Evolutionary conservation across 2,888 invertebrate species (phyloP).

Genomic region (Anthophora plumipes): DNA sequence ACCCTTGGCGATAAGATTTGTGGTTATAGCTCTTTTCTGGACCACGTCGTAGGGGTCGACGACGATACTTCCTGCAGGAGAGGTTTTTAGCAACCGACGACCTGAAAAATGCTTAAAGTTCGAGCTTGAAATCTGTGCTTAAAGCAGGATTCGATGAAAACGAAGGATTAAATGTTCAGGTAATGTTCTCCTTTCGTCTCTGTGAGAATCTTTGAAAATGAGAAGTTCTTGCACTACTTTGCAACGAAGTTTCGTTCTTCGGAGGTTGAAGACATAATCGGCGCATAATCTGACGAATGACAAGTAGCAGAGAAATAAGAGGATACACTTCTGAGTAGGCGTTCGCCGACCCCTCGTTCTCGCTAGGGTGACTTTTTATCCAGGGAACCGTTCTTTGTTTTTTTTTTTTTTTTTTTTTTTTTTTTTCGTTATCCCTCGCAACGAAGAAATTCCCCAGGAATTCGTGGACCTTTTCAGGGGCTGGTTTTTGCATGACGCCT

Average conservation of each 20-base stretch:
- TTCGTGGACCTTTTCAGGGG: constrained; percentile 79
- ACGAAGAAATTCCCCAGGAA: constrained; percentile 76
- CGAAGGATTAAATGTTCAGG: neutral
- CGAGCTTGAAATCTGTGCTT: constrained; percentile 7
- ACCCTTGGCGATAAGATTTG: constrained; percentile 79
- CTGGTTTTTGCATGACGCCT: constrained; percentile 79
- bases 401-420: too few relatives aligned
- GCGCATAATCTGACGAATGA: constrained; percentile 39
- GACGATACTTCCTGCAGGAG: constrained; percentile 56
- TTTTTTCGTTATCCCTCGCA: too few relatives aligned
- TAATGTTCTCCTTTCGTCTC: neutral
- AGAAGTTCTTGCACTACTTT: neutral
- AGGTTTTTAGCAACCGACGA: constrained; percentile 34
- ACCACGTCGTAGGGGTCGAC: constrained; percentile 66
- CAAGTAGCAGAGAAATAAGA: constrained; percentile 23
- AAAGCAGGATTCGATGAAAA: neutral
- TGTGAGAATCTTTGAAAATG: neutral
- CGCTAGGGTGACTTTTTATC: constrained; percentile 71
- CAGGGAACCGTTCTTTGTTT: constrained; percentile 62
- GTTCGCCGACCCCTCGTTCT: constrained; percentile 63
- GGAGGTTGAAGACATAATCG: neutral
- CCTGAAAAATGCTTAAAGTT: constrained; percentile 30
- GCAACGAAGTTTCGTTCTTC: neutral
- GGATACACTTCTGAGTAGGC: constrained; percentile 53
- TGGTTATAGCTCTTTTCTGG: constrained; percentile 81